Percentiles rank a stretch among this genome's conserved stretches.
Evolutionary conservation across 2,113 vertebrate species (phyloP).

Genomic region (Gobius niger): DNA sequence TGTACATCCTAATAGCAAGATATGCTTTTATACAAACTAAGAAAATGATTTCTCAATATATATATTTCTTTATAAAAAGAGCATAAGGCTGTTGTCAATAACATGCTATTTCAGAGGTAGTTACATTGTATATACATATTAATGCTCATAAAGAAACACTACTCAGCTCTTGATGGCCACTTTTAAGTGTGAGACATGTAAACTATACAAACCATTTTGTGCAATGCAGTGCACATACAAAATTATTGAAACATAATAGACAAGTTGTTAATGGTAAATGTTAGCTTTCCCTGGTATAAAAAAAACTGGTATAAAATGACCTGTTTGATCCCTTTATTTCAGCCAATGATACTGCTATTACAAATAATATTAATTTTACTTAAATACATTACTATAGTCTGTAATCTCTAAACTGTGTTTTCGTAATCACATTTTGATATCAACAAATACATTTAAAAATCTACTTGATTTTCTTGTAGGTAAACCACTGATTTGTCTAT

Average conservation of each 20-base stretch:
- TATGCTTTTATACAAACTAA: conserved; percentile 71
- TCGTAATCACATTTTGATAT: conserved; percentile 56
- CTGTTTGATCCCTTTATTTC: conserved; percentile 49
- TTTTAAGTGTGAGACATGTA: conserved; percentile 55
- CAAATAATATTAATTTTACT: conserved; percentile 26
- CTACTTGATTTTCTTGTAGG: conserved; percentile 30
- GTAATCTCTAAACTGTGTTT: conserved; percentile 42
- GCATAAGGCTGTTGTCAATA: conserved; percentile 70
- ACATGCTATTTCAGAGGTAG: conserved; percentile 83
- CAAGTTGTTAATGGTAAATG: conserved; percentile 21
- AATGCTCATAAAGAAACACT: conserved; percentile 54
- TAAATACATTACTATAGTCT: conserved; percentile 49
- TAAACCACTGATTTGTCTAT: conserved; percentile 43
- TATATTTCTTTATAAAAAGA: conserved; percentile 71
- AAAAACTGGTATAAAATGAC: conserved; percentile 1
- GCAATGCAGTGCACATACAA: conserved; percentile 22
- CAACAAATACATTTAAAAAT: conserved; percentile 54
- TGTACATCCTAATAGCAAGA: conserved; percentile 79
- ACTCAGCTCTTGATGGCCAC: conserved; percentile 23
- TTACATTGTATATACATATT: conserved; percentile 77
- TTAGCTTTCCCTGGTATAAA: conserved; percentile 59
- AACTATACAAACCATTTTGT: conserved; percentile 45
- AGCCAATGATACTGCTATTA: background rate
- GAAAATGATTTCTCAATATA: conserved; percentile 72
- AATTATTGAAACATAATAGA: conserved; percentile 31